Percentiles rank a stretch among this genome's conserved stretches.
These are phyloP conservation scores for Neoarius graeffei DNA, from an alignment of 2,113 vertebrate species.

Conservation along the genomic window DNA sequence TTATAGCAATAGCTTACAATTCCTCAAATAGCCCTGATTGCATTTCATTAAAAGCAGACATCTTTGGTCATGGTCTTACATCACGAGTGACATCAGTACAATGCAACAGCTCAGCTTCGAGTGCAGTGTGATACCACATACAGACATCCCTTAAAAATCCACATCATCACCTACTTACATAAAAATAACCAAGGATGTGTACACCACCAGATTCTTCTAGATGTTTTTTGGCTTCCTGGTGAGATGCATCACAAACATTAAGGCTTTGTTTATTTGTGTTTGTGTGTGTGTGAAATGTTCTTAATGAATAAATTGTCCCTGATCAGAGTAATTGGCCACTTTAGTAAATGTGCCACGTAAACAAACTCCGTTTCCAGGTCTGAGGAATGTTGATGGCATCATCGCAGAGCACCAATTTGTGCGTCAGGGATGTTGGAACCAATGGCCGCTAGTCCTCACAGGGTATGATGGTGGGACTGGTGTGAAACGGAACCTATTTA, in stretches of 20 bases:
- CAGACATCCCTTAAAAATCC: neutral
- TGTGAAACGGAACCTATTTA: slow-evolving; percentile 50
- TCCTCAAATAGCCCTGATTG: neutral
- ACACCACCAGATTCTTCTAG: slow-evolving; percentile 59
- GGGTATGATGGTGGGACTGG: neutral
- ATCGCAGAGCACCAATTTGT: neutral
- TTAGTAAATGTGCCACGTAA: slow-evolving; percentile 44
- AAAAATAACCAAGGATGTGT: neutral
- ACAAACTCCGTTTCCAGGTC: slow-evolving; percentile 60
- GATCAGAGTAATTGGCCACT: slow-evolving; percentile 52
- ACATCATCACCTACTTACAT: neutral
- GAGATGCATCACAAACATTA: slow-evolving; percentile 15
- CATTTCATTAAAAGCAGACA: neutral
- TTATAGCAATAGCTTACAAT: neutral
- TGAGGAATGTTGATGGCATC: slow-evolving; percentile 64
- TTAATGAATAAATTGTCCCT: slow-evolving; percentile 45
- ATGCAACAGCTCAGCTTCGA: neutral
- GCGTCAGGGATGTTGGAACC: slow-evolving; percentile 51
- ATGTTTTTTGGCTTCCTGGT: slow-evolving; percentile 46
- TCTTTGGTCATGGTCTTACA: neutral
- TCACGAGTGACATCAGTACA: neutral
- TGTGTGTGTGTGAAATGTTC: neutral
- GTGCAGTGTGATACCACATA: neutral
- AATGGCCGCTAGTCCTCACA: slow-evolving; percentile 14
- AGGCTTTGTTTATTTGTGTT: neutral